phyloP scores from a whole-genome alignment of 1,140 invertebrate species.

The Zaprionus ornatus region DNA sequence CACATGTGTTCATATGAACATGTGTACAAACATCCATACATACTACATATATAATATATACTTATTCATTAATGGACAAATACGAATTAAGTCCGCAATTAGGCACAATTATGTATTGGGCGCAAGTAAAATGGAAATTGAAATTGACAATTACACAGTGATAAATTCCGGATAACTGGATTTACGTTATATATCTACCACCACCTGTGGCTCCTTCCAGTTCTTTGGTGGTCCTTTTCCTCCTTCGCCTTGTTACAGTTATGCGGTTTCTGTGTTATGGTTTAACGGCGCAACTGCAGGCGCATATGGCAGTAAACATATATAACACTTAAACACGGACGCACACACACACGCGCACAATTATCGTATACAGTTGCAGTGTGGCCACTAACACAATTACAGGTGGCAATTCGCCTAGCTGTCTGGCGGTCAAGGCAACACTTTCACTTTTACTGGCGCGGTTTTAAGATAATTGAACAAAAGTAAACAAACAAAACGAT shows the following conservation, averaged over 20 bases:
- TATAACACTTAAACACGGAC: slow-evolving; percentile 10
- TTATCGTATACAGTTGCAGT: not conserved
- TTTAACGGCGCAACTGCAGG: slow-evolving; percentile 30
- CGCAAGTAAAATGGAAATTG: not conserved
- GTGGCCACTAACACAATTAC: slow-evolving; percentile 26
- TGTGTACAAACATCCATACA: slow-evolving; percentile 2
- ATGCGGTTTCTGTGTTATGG: slow-evolving; percentile 26
- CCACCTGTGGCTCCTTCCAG: slow-evolving; percentile 2
- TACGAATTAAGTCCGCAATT: not conserved
- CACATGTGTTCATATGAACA: slow-evolving; percentile 1
- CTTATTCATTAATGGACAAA: not conserved
- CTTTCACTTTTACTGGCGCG: slow-evolving; percentile 36
- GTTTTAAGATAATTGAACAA: slow-evolving; percentile 40
- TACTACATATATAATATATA: not conserved
- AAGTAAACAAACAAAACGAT: slow-evolving; percentile 31
- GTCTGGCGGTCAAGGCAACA: slow-evolving; percentile 41
- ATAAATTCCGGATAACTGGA: slow-evolving; percentile 2
- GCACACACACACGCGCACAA: slow-evolving; percentile 1
- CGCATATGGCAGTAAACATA: slow-evolving; percentile 31
- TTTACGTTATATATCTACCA: slow-evolving; percentile 4
- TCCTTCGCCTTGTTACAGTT: slow-evolving; percentile 51
- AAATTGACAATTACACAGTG: not conserved
- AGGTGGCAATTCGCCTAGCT: slow-evolving; percentile 20
- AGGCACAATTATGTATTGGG: not conserved
- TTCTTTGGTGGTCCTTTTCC: slow-evolving; percentile 2